Evolutionary conservation across 30 jellyfish, hydroid and myxozoan genomes (phyloP), one percentile per base, ranked within the genome.

Genomic region (Aurelia coerulea): DNA sequence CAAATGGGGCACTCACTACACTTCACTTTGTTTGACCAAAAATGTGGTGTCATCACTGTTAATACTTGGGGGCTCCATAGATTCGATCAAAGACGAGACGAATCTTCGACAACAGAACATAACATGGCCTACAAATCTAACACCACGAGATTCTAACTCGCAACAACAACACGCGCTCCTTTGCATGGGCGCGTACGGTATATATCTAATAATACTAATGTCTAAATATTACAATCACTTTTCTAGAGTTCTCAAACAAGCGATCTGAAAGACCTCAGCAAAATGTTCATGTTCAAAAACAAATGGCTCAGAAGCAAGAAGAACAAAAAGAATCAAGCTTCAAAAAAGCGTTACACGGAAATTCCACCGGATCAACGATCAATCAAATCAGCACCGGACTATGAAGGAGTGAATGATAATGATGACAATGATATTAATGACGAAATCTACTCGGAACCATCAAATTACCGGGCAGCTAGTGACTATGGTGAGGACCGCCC

Each of bases 251-350:
- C 95, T 31, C 95, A 76, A 68, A 58, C 88, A 19, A 68, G 90
- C 39, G 95, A 86, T 37, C 72, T 86, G 4, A 86, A 86, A 67
- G 95, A 86, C 86, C 62, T 68, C 31, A 73, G 60, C 34, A 86
- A 86, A 82, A 86, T 86, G 90, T 77, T 86, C 64, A 86, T 86
- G 90, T 77, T 86, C 64, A 86, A 86, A 62, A 76, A 86, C 85
- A 86, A 76, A 56, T 59, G 77, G 13, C 54, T 86, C 62, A 86
- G 68, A 75, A 62, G 82, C 1, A 73, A 65, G 74, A 64, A 68
- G 29, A 68, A 46, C 37, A 86, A 86, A 42, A 76, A 86, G 56
- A 53, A 77, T 15, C 68, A 84, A 52, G 31, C 70, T 29, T 73
- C 93, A 11, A 84, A 84, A 50, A 84, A 73, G 83, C 87, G 93